Evolutionary conservation across 2,113 vertebrate genomes (phyloP).

Genomic region (Rhinolophus ferrumequinum): DNA sequence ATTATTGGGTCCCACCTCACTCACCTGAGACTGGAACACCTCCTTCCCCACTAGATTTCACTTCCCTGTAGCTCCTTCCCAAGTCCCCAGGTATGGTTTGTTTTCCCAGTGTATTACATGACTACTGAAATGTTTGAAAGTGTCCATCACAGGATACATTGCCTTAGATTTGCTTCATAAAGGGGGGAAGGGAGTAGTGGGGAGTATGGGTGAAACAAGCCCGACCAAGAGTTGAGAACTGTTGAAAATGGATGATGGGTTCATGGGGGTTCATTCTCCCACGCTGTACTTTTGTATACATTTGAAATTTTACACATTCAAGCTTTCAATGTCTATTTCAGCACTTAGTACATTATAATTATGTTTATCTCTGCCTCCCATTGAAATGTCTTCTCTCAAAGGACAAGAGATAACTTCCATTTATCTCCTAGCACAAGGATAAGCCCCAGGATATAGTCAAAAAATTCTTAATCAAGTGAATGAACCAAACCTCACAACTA

Average conservation of each 20-base stretch:
- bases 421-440: neutral
- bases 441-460: neutral
- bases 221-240: neutral
- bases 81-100: neutral
- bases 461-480: constrained; percentile 31
- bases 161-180: constrained; percentile 10
- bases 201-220: neutral
- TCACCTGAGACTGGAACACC: neutral
- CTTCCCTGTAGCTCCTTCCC: constrained; percentile 8
- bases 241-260: neutral
- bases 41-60: neutral
- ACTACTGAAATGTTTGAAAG: constrained; percentile 26
- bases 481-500: constrained; percentile 30
- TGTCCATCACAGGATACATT: neutral
- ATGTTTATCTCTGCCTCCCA: constrained; percentile 13
- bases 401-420: constrained; percentile 16
- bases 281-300: neutral
- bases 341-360: constrained; percentile 22
- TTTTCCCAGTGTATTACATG: constrained; percentile 4
- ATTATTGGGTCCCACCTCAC: neutral
- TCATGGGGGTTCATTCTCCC: neutral
- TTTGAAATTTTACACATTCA: constrained; percentile 17
- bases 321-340: neutral
- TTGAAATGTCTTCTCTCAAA: constrained; percentile 45
- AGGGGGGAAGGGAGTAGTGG: neutral